Evolutionary conservation across 2,888 invertebrate genomes (phyloP).

Genomic region (Cantharis rustica): DNA sequence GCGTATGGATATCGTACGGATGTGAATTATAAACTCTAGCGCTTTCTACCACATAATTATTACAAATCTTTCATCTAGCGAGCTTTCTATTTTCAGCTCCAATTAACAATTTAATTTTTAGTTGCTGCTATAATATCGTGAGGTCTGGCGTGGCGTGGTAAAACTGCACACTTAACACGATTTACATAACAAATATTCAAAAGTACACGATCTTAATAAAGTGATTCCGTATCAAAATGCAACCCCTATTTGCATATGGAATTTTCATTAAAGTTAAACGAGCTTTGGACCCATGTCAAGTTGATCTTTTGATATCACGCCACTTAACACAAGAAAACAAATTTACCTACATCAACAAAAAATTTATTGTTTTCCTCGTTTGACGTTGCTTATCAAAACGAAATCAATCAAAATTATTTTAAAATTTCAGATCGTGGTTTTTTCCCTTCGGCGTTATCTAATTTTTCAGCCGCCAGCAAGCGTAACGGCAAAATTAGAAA

Average conservation of each 20-base stretch:
- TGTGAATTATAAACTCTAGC: background rate
- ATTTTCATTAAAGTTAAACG: conserved; percentile 5
- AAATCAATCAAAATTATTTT: background rate
- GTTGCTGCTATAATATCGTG: background rate
- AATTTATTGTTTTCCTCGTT: background rate
- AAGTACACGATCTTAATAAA: conserved; percentile 1
- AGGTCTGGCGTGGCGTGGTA: background rate
- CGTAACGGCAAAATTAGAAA: background rate
- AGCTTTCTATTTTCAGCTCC: background rate
- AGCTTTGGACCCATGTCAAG: conserved; percentile 1
- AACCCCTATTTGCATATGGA: conserved; percentile 1
- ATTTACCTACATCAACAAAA: conserved; percentile 3
- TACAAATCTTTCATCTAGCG: background rate
- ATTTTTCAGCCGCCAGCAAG: background rate
- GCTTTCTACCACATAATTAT: background rate
- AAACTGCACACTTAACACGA: background rate
- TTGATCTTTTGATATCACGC: conserved; percentile 3
- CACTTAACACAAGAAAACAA: background rate
- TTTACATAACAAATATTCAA: background rate
- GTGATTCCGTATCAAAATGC: background rate
- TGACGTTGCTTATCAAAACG: background rate
- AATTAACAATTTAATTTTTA: background rate
- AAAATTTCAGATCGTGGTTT: background rate
- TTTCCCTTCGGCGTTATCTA: background rate
- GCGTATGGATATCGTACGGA: background rate